Percentiles rank a stretch among this genome's conserved stretches.
Conservation (phyloP, 2,888 invertebrate genomes). For the Tipula helvola region DNA sequence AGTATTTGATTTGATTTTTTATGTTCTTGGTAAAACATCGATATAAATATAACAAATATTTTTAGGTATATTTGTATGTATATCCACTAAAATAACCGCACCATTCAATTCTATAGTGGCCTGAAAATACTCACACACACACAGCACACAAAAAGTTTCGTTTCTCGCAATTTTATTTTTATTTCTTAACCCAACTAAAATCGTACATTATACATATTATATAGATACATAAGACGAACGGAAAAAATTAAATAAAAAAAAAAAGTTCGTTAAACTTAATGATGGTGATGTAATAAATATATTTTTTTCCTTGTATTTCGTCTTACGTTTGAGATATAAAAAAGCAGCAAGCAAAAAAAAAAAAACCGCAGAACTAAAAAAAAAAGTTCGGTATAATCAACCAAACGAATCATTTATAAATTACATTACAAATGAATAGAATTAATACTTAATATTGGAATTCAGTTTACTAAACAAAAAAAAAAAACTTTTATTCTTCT, state of each 20-base stretch:
- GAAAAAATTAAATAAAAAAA: neutral
- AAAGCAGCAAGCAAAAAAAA: neutral
- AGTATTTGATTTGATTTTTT: neutral
- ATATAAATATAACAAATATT: neutral
- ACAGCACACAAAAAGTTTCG: neutral
- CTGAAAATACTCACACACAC: neutral
- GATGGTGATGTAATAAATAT: constrained; percentile 4
- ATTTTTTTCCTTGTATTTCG: neutral
- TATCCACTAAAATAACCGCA: neutral
- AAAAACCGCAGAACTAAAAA: neutral
- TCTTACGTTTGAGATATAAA: neutral
- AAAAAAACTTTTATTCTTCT: neutral
- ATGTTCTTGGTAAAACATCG: neutral
- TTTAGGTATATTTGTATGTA: neutral
- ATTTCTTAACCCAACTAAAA: neutral
- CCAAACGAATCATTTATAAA: neutral
- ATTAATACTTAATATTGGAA: neutral
- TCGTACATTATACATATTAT: neutral
- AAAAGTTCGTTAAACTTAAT: neutral
- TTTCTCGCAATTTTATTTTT: neutral
- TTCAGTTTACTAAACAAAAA: neutral
- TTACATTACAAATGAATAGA: neutral
- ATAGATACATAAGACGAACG: neutral
- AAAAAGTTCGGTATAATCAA: neutral
- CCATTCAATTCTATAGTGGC: neutral